Evolutionary conservation across 2,113 vertebrate species (phyloP), one percentile per base, ranked within the genome.

Genomic region (Pluvianellus socialis): DNA sequence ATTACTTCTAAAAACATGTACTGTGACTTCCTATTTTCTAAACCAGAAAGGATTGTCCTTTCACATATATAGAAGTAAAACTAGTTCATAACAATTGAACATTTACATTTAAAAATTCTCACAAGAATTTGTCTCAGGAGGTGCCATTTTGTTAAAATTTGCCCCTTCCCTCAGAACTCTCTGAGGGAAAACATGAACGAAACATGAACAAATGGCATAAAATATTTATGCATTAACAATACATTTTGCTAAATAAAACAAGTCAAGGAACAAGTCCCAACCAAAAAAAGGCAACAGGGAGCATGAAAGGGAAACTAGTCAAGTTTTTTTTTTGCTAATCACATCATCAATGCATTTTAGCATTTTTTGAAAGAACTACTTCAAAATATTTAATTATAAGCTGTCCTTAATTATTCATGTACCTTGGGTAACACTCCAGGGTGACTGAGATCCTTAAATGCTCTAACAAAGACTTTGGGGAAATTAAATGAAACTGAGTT

Each of bases 1-100:
- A 40, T 94, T 95, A 86, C 40, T 90, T 90, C 49, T 9, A 71
- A 86, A 95, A 96, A 88, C n/a, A 92, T 33, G 35, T 66, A 81
- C 33, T 81, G 33, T 91, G 52, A 65, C 59, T 95, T 73, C 35
- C 42, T 62, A 12, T 85, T 71, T 52, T 76, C 68, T 62, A 83
- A 86, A 86, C 5, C 47, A 73, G 33, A 53, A 92, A 79, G 33
- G 9, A 19, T n/a, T 63, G 21, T 89, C 27, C 38, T 71, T 79
- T 79, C 17, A 61, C 13, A 53, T 26, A 9, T 2, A 16, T 2
- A 65, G 49, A 65, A 68, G 16, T 42, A 88, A 73, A 93, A 22
- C 2, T 12, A 62, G 8, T 61, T 73, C 12, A 32, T 42, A 76
- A 42, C 12, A 66, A 22, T 5, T 45, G 38, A 92, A 73, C 1